Evolutionary conservation across 2,888 invertebrate species (phyloP).

Genomic region (Phyllotreta striolata): DNA sequence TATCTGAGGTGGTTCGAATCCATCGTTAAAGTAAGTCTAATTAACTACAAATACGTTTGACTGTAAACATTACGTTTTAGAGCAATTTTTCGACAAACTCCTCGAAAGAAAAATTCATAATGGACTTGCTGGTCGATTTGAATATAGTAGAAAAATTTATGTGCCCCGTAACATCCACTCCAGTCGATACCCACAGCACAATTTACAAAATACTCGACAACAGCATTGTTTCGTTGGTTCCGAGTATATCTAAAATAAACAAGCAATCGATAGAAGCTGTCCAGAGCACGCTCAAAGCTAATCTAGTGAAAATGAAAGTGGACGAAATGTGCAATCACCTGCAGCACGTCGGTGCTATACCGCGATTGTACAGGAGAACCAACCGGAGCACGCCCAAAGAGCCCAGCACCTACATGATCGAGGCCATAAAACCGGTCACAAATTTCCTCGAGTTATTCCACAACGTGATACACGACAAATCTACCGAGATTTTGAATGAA

Average conservation of each 20-base stretch:
- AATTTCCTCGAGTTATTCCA: slow-evolving; percentile 67
- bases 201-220: slow-evolving; percentile 51
- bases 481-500: slow-evolving; percentile 59
- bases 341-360: slow-evolving; percentile 90
- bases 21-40: slow-evolving; percentile 39
- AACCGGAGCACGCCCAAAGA: slow-evolving; percentile 86
- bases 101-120: slow-evolving; percentile 49
- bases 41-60: slow-evolving; percentile 11
- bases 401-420: slow-evolving; percentile 74
- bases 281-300: slow-evolving; percentile 45
- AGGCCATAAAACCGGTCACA: slow-evolving; percentile 62
- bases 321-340: slow-evolving; percentile 67
- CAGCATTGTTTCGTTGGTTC: slow-evolving; percentile 46
- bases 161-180: slow-evolving; percentile 37
- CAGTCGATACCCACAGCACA: slow-evolving; percentile 43
- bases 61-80: slow-evolving; percentile 33
- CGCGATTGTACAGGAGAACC: slow-evolving; percentile 89
- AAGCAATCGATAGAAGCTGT: slow-evolving; percentile 42
- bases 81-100: slow-evolving; percentile 32
- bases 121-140: slow-evolving; percentile 52
- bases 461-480: slow-evolving; percentile 56
- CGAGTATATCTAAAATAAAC: slow-evolving; percentile 50
- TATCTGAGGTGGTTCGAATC: slow-evolving; percentile 75
- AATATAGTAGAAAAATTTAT: slow-evolving; percentile 45
- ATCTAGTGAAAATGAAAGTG: slow-evolving; percentile 51